Evolutionary conservation across 2,888 invertebrate species (phyloP).

Genomic region (Leucoma salicis): DNA sequence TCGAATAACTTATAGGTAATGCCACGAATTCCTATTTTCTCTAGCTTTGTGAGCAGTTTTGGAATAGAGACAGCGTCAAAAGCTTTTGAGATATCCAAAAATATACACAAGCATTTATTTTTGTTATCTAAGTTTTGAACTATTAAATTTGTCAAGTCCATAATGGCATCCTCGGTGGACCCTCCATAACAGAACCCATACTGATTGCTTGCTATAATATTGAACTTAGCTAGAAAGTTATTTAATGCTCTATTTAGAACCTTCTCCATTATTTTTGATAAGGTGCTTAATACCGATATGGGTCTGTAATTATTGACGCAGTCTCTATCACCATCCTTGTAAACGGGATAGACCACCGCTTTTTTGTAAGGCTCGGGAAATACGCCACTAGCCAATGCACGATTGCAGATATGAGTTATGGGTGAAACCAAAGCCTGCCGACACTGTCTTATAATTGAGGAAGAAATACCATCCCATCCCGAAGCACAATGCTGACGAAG

Average conservation of each 20-base stretch:
- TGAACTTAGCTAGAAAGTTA: background rate
- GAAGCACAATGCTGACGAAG: background rate
- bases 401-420: background rate
- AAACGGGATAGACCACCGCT: background rate
- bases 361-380: background rate
- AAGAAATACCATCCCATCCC: background rate
- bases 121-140: background rate
- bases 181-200: background rate
- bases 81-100: background rate
- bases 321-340: background rate
- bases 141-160: background rate
- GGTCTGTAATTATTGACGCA: background rate
- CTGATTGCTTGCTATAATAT: background rate
- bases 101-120: background rate
- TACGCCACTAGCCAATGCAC: background rate
- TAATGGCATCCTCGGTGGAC: background rate
- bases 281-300: background rate
- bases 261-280: background rate
- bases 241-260: background rate
- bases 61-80: background rate
- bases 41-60: constrained; percentile 1
- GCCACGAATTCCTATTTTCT: constrained; percentile 6
- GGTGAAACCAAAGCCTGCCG: background rate
- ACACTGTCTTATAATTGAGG: background rate
- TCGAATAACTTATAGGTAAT: background rate